Evolutionary conservation across 1,140 invertebrate species (phyloP).

Genomic region (Achroia grisella): DNA sequence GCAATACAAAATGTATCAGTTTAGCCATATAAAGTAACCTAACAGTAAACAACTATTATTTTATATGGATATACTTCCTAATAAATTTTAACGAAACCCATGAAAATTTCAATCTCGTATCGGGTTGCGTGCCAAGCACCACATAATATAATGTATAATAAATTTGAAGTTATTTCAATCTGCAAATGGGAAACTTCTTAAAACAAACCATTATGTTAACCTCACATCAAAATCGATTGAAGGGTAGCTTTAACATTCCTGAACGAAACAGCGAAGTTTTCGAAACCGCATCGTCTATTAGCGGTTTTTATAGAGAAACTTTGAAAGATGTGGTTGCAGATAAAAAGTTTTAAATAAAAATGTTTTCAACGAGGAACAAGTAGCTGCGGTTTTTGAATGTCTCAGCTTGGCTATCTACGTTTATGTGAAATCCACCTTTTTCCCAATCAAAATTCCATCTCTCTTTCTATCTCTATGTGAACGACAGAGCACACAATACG

Average conservation of each 20-base stretch:
- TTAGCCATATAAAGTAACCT: no score
- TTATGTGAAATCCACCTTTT: not conserved
- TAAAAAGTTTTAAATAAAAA: slow-evolving; percentile 52
- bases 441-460: not conserved
- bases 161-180: no score
- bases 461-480: not conserved
- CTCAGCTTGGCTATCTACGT: slow-evolving; percentile 3
- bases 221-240: slow-evolving; percentile 10
- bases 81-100: no score
- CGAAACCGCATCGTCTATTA: slow-evolving; percentile 46
- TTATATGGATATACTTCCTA: no score
- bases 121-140: no score
- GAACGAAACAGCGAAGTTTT: slow-evolving; percentile 26
- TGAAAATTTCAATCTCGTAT: no score
- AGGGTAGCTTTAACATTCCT: slow-evolving; percentile 13
- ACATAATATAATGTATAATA: no score
- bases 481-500: not conserved
- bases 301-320: slow-evolving; percentile 41
- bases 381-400: slow-evolving; percentile 24
- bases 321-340: slow-evolving; percentile 38
- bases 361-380: slow-evolving; percentile 23
- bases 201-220: slow-evolving; percentile 1
- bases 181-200: no score
- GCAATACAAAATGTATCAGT: no score
- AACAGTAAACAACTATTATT: no score